Conservation (phyloP, 2,113 vertebrate species). For the Hippocampus zosterae region DNA sequence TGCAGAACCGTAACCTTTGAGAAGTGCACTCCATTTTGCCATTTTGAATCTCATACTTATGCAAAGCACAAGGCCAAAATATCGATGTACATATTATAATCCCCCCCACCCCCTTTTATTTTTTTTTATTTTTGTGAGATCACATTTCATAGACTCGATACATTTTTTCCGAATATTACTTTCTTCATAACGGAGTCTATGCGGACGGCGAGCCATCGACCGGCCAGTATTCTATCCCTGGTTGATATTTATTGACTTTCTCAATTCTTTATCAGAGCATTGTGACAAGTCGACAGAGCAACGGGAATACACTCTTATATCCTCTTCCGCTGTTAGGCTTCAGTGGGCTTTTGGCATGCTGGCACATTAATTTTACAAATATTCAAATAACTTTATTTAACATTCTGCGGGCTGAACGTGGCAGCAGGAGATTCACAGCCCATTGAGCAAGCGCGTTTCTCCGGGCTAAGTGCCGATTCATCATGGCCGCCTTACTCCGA, state of each 20-base stretch:
- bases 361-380: constrained; percentile 76
- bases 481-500: constrained; percentile 69
- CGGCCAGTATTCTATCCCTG: constrained; percentile 8
- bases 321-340: constrained; percentile 55
- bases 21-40: too few relatives aligned
- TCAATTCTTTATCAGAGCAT: constrained; percentile 23
- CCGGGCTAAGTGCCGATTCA: constrained; percentile 70
- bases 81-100: not conserved
- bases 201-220: not conserved
- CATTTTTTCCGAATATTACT: not conserved
- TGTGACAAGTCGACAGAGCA: constrained; percentile 18
- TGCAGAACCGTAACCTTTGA: too few relatives aligned
- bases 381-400: constrained; percentile 81
- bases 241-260: constrained; percentile 36
- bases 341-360: constrained; percentile 58
- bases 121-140: too few relatives aligned
- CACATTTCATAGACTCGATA: not conserved
- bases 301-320: constrained; percentile 46
- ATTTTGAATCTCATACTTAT: not conserved
- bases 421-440: constrained; percentile 69
- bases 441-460: constrained; percentile 69
- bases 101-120: too few relatives aligned
- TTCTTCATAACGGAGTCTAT: not conserved
- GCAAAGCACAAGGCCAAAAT: not conserved
- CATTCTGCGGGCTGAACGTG: constrained; percentile 66